A percentile compares a stretch with the other conserved stretches of the same genome.
These are phyloP conservation scores for Eurois occulta DNA, from an alignment of 2,888 invertebrate genomes.

Conservation along the genomic window DNA sequence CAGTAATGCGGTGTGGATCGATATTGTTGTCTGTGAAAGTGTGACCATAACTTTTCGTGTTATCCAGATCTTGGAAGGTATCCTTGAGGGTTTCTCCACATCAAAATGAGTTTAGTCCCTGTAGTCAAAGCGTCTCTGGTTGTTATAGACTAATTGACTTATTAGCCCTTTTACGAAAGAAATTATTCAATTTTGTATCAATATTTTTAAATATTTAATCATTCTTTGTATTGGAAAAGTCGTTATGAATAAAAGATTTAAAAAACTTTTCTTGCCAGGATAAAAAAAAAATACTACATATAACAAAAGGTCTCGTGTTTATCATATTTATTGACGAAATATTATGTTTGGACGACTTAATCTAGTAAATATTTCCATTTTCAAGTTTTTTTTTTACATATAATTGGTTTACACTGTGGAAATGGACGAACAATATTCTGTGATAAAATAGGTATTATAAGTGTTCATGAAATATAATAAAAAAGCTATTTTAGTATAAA, in stretches of 20 bases:
- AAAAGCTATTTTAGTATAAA: slow-evolving; percentile 61
- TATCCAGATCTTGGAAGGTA: neutral
- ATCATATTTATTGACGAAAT: slow-evolving; percentile 36
- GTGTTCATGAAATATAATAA: slow-evolving; percentile 62
- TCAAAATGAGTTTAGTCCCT: slow-evolving; percentile 13
- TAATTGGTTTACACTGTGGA: slow-evolving; percentile 47
- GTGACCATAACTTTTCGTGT: neutral
- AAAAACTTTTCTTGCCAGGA: slow-evolving; percentile 9
- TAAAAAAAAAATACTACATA: slow-evolving; percentile 9
- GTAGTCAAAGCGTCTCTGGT: slow-evolving; percentile 8
- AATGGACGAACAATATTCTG: slow-evolving; percentile 69
- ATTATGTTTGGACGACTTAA: slow-evolving; percentile 16
- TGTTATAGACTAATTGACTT: slow-evolving; percentile 24
- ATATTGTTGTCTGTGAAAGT: neutral
- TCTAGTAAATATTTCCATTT: slow-evolving; percentile 44
- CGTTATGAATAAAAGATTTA: slow-evolving; percentile 19
- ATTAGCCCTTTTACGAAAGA: slow-evolving; percentile 12
- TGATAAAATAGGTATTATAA: slow-evolving; percentile 71
- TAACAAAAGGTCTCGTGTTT: slow-evolving; percentile 7
- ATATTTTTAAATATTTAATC: slow-evolving; percentile 32
- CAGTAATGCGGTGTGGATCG: neutral
- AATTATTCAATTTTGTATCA: slow-evolving; percentile 38
- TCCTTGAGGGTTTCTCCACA: neutral
- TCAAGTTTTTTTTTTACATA: slow-evolving; percentile 39
- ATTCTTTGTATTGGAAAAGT: slow-evolving; percentile 26